Evolutionary conservation across 2,113 vertebrate species (phyloP), one percentile per base, ranked within the genome.

Genomic region (Ceyx melanurus): DNA sequence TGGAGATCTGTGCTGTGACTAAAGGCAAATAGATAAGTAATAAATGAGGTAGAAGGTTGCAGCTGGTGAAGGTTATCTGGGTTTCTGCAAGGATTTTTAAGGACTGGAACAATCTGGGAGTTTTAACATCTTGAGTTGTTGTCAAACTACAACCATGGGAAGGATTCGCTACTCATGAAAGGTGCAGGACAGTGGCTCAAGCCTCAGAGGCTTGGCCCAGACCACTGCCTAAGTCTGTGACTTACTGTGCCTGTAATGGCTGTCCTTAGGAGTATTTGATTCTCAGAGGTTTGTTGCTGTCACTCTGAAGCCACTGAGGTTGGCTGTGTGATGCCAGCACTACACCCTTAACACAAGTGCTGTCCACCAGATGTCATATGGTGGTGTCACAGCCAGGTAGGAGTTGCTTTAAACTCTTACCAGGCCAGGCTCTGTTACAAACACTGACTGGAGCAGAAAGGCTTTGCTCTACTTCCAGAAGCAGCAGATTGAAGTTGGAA

Each of bases 401-500:
- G 42, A 22, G 3, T 68, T 88, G n/a, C 58, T 66, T 79, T 83
- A 33, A 84, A 35, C 35, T 25, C 4, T 15, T 51, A 13, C 21
- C 31, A 35, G 37, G 31, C n/a, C 40, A 31, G 33, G 16, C 54
- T 90, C 35, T 78, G 45, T 72, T 15, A 67, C 73, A 86, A 72
- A 82, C 73, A 40, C 10, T 72, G 56, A 43, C 54, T 88, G 15
- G 14, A 62, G 37, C 42, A 35, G 48, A 81, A 80, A 86, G 37
- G 37, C 42, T 78, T 74, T 45, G 6, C 37, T 82, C 40, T 21
- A 15, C 57, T 88, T 90, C 25, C 6, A 62, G 13, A 78, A 73
- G 37, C 71, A 85, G 58, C 65, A 82, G 50, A 33, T 80, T 68
- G 58, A 89, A 46, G 50, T 76, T 66, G 35, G 33, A 82, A 50